phyloP scores from a whole-genome alignment of 1,140 invertebrate species.

The Nasonia giraulti region DNA sequence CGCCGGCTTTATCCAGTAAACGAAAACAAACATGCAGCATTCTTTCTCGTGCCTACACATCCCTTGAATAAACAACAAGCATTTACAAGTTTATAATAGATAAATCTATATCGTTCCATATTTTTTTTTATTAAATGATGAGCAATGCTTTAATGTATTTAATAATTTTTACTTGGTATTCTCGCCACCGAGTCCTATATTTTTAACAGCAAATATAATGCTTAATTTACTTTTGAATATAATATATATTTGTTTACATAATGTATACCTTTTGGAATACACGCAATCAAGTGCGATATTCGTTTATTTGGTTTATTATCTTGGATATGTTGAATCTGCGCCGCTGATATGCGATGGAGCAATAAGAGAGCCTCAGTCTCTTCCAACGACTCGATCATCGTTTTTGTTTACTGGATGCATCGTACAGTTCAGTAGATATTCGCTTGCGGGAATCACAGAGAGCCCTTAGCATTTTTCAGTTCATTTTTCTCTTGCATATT shows the following conservation, averaged over 20 bases:
- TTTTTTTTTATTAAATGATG: background rate
- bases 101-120: background rate
- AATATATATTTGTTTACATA: slow-evolving; percentile 37
- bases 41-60: background rate
- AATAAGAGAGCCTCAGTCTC: background rate
- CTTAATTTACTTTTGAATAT: slow-evolving; percentile 25
- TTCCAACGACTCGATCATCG: background rate
- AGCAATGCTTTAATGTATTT: background rate
- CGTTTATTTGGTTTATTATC: background rate
- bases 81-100: slow-evolving; percentile 11
- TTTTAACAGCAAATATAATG: slow-evolving; percentile 46
- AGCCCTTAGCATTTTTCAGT: slow-evolving; percentile 25
- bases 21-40: slow-evolving; percentile 15
- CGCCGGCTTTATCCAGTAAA: slow-evolving; percentile 37
- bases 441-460: slow-evolving; percentile 3
- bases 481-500: background rate
- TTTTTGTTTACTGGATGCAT: slow-evolving; percentile 42
- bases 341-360: slow-evolving; percentile 10
- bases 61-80: slow-evolving; percentile 14
- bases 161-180: background rate
- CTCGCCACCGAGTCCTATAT: slow-evolving; percentile 10
- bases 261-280: background rate
- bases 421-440: background rate
- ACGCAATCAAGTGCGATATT: background rate
- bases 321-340: slow-evolving; percentile 3